phyloP scores from a whole-genome alignment of 2,888 invertebrate genomes.

The Nymphalis polychloros region DNA sequence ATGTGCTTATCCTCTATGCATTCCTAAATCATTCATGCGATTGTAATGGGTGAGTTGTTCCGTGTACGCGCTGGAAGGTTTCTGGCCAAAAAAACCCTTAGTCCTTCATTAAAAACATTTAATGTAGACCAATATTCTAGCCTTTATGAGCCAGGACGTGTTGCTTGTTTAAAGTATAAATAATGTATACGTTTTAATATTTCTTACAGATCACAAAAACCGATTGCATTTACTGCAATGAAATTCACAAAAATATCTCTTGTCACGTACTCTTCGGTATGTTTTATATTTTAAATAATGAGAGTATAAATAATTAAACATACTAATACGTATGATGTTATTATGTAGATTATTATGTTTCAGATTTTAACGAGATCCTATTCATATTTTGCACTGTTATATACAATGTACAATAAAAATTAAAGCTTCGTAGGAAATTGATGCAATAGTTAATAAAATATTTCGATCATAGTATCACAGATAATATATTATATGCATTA shows the following conservation, averaged over 20 bases:
- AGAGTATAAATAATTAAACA: not conserved
- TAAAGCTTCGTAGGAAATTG: constrained; percentile 35
- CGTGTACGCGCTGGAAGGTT: too few relatives aligned
- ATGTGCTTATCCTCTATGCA: too few relatives aligned
- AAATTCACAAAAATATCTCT: constrained; percentile 72
- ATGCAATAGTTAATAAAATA: not conserved
- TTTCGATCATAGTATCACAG: not conserved
- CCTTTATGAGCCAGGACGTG: too few relatives aligned
- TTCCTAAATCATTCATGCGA: too few relatives aligned
- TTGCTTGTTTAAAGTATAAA: too few relatives aligned
- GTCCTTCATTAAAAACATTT: too few relatives aligned
- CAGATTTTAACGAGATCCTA: constrained; percentile 75
- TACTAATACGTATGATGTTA: too few relatives aligned
- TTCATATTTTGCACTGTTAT: constrained; percentile 73
- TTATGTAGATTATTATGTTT: constrained; percentile 44
- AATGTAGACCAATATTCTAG: too few relatives aligned
- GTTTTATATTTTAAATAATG: constrained; percentile 34
- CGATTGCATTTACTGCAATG: constrained; percentile 74
- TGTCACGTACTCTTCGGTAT: constrained; percentile 70
- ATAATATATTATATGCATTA: too few relatives aligned
- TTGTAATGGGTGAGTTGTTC: too few relatives aligned
- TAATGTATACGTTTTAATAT: not conserved
- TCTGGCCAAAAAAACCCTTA: not conserved
- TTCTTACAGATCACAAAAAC: constrained; percentile 66
- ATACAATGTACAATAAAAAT: constrained; percentile 72